These are phyloP conservation scores for Eremophila alpestris DNA, from an alignment of 2,797 vertebrate genomes.

Conservation along the genomic window DNA sequence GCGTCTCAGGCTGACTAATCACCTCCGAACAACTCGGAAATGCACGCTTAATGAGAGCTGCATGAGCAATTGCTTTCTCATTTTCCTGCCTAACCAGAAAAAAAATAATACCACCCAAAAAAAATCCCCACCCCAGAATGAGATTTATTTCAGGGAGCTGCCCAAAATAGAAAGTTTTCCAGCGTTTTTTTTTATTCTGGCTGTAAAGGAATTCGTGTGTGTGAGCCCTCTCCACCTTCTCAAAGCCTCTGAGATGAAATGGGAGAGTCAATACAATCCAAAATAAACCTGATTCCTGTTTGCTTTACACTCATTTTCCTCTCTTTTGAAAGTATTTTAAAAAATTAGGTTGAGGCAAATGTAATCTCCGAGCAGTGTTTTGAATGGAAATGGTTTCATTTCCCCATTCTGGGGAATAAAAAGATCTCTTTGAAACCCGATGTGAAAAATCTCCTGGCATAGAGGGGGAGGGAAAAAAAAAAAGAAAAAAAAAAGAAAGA, in stretches of 20 bases:
- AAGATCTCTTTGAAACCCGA: not conserved
- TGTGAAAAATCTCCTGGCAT: not conserved
- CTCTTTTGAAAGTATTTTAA: not conserved
- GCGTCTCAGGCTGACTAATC: constrained; percentile 27
- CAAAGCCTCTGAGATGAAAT: not conserved
- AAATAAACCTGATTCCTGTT: not conserved
- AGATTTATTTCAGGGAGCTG: not conserved
- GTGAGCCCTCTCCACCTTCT: not conserved
- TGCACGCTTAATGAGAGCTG: constrained; percentile 48
- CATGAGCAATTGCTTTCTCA: constrained; percentile 58
- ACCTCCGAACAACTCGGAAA: constrained; percentile 35
- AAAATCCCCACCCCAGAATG: not conserved
- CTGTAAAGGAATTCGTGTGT: not conserved
- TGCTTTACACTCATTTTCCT: not conserved
- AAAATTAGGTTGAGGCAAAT: not conserved
- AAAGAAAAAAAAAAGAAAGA: not conserved
- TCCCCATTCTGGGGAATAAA: not conserved
- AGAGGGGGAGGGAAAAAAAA: not conserved
- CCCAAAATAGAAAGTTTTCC: constrained; percentile 9
- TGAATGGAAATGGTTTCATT: constrained; percentile 26
- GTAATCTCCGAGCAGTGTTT: not conserved
- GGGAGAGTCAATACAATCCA: not conserved
- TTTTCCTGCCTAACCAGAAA: constrained; percentile 18
- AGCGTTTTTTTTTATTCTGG: not conserved
- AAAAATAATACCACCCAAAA: not conserved